These are phyloP conservation scores for Orcinus orca DNA, from an alignment of 2,113 vertebrate species.

Conservation along the genomic window DNA sequence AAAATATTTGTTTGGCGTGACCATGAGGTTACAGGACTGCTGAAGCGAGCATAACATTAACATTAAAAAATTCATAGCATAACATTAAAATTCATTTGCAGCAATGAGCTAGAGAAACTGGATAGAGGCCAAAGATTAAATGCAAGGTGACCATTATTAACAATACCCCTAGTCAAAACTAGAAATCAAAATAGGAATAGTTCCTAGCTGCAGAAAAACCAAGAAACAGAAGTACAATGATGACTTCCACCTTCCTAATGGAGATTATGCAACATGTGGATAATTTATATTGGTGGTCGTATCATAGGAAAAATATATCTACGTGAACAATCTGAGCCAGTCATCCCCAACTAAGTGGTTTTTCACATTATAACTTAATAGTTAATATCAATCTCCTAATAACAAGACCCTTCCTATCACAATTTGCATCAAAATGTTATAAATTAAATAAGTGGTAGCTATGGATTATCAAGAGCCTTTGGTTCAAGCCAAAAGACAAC, in stretches of 20 bases:
- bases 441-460: not conserved
- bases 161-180: not conserved
- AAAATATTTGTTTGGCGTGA: not conserved
- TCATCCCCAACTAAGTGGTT: not conserved
- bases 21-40: not conserved
- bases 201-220: not conserved
- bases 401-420: not conserved
- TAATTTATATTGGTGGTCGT: not conserved
- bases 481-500: not conserved
- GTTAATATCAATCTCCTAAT: not conserved
- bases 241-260: not conserved
- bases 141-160: not conserved
- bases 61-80: not conserved
- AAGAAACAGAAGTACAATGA: not conserved
- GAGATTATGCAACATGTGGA: not conserved
- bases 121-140: not conserved
- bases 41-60: not conserved
- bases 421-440: not conserved
- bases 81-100: constrained; percentile 4
- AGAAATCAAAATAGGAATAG: not conserved
- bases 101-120: not conserved
- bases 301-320: not conserved
- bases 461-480: not conserved
- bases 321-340: not conserved
- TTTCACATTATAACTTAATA: not conserved